Evolutionary conservation across 1,140 invertebrate species (phyloP), one percentile per base, ranked within the genome.

Genomic region (Lasioglossum albipes): DNA sequence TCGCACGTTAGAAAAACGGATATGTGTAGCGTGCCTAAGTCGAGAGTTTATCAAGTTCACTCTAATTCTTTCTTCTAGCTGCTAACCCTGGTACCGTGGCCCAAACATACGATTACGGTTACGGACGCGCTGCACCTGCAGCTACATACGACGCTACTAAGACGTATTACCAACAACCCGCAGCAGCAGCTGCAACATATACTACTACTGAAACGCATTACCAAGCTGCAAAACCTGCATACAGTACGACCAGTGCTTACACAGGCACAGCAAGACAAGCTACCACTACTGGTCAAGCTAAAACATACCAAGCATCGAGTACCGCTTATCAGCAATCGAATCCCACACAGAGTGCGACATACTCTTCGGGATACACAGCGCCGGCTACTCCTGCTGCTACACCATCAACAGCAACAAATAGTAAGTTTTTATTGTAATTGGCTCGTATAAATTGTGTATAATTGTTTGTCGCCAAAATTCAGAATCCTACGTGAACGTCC

Each of bases 131-230:
- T 72, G 94, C 95, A 52, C 94, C 94, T 67, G 94, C 95, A 84
- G 93, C 94, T 5, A 93, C 94, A 6, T 95, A 96, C 91, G 95
- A 95, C 89, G 94, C 95, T 3, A 94, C 94, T 7, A 96, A 95
- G 84, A 95, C 95, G 45, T 96, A 95, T 83, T 95, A 96, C 83
- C 95, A 95, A 87, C 96, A 96, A 88, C 94, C 95, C 88, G 93
- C 95, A 87, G 95, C 95, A 13, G 94, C 96, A 7, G 94, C 96
- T 13, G 95, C 95, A 2, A 95, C 95, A 61, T 96, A 96, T 85
- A 95, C 95, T 0, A 94, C 94, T 68, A 95, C 95, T 74, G 95
- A 96, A 77, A 96, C 96, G 84, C 96, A 96, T 75, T 94, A 94
- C 84, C 91, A 92, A 79, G 93, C 93, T 82, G 91, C 93, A 6